Evolutionary conservation across 2,113 vertebrate genomes (phyloP).

Genomic region (Daboia siamensis): DNA sequence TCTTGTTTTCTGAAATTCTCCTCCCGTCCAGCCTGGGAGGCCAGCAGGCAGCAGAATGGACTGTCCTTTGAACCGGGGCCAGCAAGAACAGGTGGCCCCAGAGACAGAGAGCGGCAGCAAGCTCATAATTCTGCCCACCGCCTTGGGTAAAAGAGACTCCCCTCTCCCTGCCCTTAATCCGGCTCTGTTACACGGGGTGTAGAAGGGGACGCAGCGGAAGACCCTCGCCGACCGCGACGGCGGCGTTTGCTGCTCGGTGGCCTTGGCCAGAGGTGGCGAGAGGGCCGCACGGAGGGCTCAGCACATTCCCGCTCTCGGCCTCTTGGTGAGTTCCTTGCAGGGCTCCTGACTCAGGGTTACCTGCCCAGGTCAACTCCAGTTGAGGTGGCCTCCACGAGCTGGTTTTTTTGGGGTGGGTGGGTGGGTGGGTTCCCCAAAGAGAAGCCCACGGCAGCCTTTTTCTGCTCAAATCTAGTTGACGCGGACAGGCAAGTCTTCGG

Average conservation of each 20-base stretch:
- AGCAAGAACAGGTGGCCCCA: not conserved
- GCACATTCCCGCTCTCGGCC: not conserved
- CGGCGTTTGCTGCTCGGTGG: not conserved
- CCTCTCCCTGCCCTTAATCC: not conserved
- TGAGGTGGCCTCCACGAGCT: not conserved
- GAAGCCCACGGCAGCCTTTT: not conserved
- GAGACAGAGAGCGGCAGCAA: not conserved
- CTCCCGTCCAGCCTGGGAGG: not conserved
- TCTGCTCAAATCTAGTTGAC: not conserved
- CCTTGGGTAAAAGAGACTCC: not conserved
- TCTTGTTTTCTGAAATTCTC: not conserved
- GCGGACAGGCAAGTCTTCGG: not conserved
- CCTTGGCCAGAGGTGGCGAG: not conserved
- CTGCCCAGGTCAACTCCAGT: not conserved
- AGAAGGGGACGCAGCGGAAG: not conserved
- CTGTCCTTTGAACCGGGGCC: not conserved
- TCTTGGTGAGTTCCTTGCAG: not conserved
- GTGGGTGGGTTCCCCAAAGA: not conserved
- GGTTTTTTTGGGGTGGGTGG: not conserved
- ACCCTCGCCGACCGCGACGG: not conserved
- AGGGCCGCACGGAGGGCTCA: not conserved
- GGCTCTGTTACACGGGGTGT: not conserved
- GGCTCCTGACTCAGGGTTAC: not conserved
- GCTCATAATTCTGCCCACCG: not conserved
- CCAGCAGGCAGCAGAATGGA: not conserved